Conservation (phyloP, 2,888 invertebrate genomes). For the Xestia xanthographa region DNA sequence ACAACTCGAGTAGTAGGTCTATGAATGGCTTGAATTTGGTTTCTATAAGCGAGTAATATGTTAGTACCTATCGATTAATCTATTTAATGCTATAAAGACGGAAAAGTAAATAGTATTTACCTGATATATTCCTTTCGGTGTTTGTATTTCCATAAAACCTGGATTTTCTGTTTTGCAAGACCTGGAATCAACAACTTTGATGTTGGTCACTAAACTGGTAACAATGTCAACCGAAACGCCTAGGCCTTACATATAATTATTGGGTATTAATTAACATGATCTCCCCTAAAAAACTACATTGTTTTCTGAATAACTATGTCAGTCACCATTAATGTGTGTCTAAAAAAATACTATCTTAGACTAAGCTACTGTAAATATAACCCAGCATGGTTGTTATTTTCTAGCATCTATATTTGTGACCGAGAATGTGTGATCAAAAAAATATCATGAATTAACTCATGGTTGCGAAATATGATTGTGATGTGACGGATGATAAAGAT, state of each 20-base stretch:
- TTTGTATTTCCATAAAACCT: neutral
- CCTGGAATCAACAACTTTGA: neutral
- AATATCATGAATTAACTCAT: no score
- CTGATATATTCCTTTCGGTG: neutral
- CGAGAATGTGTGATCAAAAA: no score
- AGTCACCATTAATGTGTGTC: no score
- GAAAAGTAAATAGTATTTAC: neutral
- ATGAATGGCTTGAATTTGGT: constrained; percentile 2
- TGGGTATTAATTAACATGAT: no score
- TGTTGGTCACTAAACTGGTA: neutral
- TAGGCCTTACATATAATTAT: no score
- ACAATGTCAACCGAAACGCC: neutral
- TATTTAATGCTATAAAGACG: neutral
- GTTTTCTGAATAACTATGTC: no score
- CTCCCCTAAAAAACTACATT: no score
- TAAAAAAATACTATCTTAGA: no score
- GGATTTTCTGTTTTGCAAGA: neutral
- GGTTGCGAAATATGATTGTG: neutral
- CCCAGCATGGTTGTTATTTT: no score
- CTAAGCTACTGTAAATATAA: no score
- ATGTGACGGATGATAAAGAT: neutral
- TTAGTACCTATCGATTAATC: neutral
- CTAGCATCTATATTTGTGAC: no score
- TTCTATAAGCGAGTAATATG: neutral
- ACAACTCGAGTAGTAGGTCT: neutral